Evolutionary conservation across 2,888 invertebrate species (phyloP).

Genomic region (Junonia oenone): DNA sequence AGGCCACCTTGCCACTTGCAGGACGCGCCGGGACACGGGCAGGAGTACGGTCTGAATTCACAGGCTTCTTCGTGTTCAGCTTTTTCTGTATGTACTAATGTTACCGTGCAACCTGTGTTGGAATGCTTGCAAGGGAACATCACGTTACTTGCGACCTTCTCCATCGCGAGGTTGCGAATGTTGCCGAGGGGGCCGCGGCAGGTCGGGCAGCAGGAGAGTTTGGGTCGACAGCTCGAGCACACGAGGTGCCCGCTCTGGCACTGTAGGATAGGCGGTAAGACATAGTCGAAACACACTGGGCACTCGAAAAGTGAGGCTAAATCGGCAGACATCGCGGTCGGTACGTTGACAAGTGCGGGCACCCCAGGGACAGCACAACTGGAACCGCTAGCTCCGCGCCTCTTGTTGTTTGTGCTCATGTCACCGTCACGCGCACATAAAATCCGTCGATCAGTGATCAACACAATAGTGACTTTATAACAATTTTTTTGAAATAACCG

Average conservation of each 20-base stretch:
- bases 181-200: slow-evolving; percentile 98
- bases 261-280: slow-evolving; percentile 98
- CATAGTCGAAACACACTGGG: slow-evolving; percentile 99
- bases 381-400: slow-evolving; percentile 77
- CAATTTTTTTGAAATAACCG: slow-evolving; percentile 28
- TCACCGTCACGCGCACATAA: slow-evolving; percentile 72
- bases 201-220: slow-evolving; percentile 97
- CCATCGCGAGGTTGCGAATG: slow-evolving; percentile 99
- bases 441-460: slow-evolving; percentile 57
- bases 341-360: slow-evolving; percentile 78
- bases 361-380: slow-evolving; percentile 75
- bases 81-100: slow-evolving; percentile 97
- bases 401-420: slow-evolving; percentile 78
- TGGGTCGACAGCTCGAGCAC: slow-evolving; percentile 97
- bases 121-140: slow-evolving; percentile 99
- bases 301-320: slow-evolving; percentile 95
- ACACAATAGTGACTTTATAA: slow-evolving; percentile 37
- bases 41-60: slow-evolving; percentile 98
- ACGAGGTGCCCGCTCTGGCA: slow-evolving; percentile 99
- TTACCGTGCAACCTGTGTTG: slow-evolving; percentile 94
- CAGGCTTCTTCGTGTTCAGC: slow-evolving; percentile 99
- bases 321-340: slow-evolving; percentile 88
- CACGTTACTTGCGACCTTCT: slow-evolving; percentile 98
- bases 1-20: slow-evolving; percentile 99
- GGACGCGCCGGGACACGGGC: slow-evolving; percentile 99